phyloP scores from a whole-genome alignment of 2,113 vertebrate species.

The Coregonus clupeaformis region DNA sequence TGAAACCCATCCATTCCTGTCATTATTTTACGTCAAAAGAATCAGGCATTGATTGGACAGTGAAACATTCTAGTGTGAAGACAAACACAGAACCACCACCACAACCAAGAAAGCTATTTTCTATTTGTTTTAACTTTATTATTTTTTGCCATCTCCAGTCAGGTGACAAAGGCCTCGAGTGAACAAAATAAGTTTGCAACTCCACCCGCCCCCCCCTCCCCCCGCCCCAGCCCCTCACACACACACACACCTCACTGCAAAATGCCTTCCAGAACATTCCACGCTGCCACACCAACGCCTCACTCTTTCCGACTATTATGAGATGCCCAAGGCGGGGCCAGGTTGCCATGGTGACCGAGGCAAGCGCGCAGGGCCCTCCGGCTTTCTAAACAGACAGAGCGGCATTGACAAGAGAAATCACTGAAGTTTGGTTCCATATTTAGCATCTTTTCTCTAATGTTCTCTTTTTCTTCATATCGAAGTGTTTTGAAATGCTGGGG shows the following conservation, averaged over 20 bases:
- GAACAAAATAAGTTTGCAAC: slow-evolving; percentile 78
- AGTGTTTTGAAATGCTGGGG: slow-evolving; percentile 53
- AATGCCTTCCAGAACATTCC: slow-evolving; percentile 66
- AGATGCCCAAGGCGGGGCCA: slow-evolving; percentile 61
- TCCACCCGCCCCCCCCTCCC: slow-evolving; percentile 58
- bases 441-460: slow-evolving; percentile 27
- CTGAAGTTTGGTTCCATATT: slow-evolving; percentile 60
- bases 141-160: slow-evolving; percentile 79
- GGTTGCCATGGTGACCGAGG: slow-evolving; percentile 74
- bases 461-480: background rate
- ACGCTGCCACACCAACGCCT: slow-evolving; percentile 75
- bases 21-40: too few species aligned
- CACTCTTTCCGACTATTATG: slow-evolving; percentile 69
- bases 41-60: background rate
- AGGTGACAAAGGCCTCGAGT: slow-evolving; percentile 89
- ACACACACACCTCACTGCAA: slow-evolving; percentile 58
- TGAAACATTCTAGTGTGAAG: background rate
- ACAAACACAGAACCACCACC: slow-evolving; percentile 33
- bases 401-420: slow-evolving; percentile 63
- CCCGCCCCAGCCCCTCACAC: too few species aligned
- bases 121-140: slow-evolving; percentile 64
- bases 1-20: too few species aligned
- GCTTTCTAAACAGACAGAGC: slow-evolving; percentile 67
- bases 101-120: slow-evolving; percentile 69
- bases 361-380: slow-evolving; percentile 75